Evolutionary conservation across 2,888 invertebrate genomes (phyloP).

Genomic region (Melanostoma mellinum): DNA sequence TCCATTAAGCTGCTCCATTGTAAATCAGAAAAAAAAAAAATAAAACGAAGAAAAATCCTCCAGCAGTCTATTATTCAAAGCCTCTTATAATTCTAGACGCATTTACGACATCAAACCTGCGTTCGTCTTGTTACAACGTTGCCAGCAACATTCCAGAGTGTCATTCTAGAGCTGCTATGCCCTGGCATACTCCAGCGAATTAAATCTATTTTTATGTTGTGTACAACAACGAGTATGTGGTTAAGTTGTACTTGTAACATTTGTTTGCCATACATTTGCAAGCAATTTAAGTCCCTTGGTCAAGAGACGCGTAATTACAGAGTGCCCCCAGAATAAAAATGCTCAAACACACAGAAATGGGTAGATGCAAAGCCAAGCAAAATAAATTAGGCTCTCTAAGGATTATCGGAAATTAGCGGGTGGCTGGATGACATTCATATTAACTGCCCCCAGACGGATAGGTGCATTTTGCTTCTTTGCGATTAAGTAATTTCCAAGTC

Average conservation of each 20-base stretch:
- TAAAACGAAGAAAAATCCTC: background rate
- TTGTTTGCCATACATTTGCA: slow-evolving; percentile 64
- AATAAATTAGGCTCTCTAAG: slow-evolving; percentile 40
- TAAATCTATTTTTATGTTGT: slow-evolving; percentile 65
- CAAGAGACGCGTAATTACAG: slow-evolving; percentile 61
- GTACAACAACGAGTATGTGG: background rate
- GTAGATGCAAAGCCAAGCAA: slow-evolving; percentile 12
- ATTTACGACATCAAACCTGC: slow-evolving; percentile 59
- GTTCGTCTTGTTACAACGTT: background rate
- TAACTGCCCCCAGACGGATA: slow-evolving; percentile 15
- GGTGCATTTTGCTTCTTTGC: slow-evolving; percentile 40
- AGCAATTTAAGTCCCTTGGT: slow-evolving; percentile 14
- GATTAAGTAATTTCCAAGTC: slow-evolving; percentile 68
- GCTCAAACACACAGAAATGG: background rate
- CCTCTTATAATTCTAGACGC: slow-evolving; percentile 60
- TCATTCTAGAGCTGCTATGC: slow-evolving; percentile 18
- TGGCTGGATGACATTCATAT: slow-evolving; percentile 68
- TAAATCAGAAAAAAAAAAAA: background rate
- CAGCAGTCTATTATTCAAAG: slow-evolving; percentile 59
- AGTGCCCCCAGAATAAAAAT: background rate
- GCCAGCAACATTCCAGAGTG: slow-evolving; percentile 42
- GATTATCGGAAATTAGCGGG: slow-evolving; percentile 69
- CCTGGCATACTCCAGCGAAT: slow-evolving; percentile 27
- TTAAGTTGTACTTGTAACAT: slow-evolving; percentile 44
- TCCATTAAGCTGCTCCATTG: slow-evolving; percentile 49